A percentile compares a stretch with the other conserved stretches of the same genome.
Evolutionary conservation across 2,113 vertebrate species (phyloP).

Genomic region (Phasianus colchicus): DNA sequence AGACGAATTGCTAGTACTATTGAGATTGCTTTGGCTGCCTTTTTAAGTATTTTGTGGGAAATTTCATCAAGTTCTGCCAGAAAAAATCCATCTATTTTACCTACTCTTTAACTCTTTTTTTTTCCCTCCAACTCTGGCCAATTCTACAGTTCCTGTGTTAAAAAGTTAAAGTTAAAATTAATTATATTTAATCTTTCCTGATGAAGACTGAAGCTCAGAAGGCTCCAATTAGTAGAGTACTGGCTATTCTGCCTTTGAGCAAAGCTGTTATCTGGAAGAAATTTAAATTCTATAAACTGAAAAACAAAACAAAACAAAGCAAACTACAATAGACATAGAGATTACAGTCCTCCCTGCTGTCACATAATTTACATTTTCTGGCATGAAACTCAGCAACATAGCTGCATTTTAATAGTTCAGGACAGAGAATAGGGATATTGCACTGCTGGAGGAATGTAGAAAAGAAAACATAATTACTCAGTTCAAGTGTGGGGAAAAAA

Average conservation of each 20-base stretch:
- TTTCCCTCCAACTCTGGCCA: background rate
- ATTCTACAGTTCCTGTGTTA: background rate
- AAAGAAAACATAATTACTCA: background rate
- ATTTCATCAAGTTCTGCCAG: conserved; percentile 37
- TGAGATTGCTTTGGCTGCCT: conserved; percentile 39
- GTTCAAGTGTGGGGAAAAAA: background rate
- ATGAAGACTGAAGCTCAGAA: background rate
- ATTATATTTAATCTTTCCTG: background rate
- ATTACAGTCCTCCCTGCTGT: background rate
- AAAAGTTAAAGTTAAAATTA: background rate
- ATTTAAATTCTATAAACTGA: background rate
- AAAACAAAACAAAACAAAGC: background rate
- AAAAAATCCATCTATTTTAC: conserved; percentile 9
- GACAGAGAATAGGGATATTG: background rate
- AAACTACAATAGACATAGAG: background rate
- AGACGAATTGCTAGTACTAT: conserved; percentile 39
- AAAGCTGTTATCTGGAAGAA: background rate
- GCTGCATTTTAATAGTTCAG: background rate
- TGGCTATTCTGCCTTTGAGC: background rate
- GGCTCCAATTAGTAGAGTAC: background rate
- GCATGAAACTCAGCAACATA: background rate
- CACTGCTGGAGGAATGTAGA: background rate
- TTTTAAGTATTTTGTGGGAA: conserved; percentile 11
- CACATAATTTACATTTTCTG: background rate
- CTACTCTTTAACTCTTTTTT: background rate